Percentiles rank a stretch among this genome's conserved stretches.
Conservation (phyloP, 2,113 vertebrate species). For the Coregonus clupeaformis region DNA sequence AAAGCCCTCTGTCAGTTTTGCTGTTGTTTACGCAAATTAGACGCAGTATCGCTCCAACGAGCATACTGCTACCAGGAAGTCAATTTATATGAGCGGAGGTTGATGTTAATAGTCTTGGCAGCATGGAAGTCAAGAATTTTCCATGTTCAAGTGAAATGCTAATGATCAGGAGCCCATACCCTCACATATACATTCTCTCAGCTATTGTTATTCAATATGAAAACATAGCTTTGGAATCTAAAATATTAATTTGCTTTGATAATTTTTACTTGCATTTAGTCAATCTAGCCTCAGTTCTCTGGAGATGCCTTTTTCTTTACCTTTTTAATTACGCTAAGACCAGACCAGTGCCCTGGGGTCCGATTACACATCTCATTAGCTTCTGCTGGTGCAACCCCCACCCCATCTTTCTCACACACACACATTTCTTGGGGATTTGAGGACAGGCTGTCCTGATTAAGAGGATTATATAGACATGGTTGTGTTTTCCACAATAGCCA, state of each 20-base stretch:
- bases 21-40: conserved; percentile 31
- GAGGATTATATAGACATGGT: conserved; percentile 49
- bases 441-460: conserved; percentile 46
- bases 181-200: too few relatives aligned
- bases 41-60: conserved; percentile 6
- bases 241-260: too few relatives aligned
- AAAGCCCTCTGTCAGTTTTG: conserved; percentile 48
- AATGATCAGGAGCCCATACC: too few relatives aligned
- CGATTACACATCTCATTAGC: conserved; percentile 66
- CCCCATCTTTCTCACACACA: conserved; percentile 6
- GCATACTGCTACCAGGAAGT: conserved; percentile 15
- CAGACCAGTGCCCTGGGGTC: conserved; percentile 40
- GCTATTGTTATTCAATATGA: neutral
- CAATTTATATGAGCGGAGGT: conserved; percentile 39
- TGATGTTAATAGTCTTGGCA: too few relatives aligned
- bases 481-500: conserved; percentile 30
- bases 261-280: too few relatives aligned
- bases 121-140: too few relatives aligned
- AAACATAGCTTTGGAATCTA: neutral
- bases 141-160: too few relatives aligned
- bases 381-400: neutral
- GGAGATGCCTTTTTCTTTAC: conserved; percentile 40
- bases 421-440: conserved; percentile 35
- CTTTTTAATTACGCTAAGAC: conserved; percentile 51
- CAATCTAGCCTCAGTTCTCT: too few relatives aligned